Evolutionary conservation across 2,113 vertebrate species (phyloP), one percentile per base, ranked within the genome.

Genomic region (Stictonetta naevosa): DNA sequence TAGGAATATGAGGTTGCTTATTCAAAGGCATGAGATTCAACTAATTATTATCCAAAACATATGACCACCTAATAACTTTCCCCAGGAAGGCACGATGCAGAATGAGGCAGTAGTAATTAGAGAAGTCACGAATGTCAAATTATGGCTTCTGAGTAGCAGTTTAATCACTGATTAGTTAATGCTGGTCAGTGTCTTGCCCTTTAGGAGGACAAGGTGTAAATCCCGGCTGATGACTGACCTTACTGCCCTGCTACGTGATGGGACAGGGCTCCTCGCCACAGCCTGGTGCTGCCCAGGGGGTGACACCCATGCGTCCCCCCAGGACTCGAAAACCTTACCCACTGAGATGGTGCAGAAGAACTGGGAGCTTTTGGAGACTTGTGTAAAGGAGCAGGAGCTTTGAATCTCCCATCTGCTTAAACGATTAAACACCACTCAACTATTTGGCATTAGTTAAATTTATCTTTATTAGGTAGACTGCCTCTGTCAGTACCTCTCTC

Each of bases 41-140:
- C 56, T 85, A 56, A 68, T 66, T 86, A 50, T 83, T 66, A 55
- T 55, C 69, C 73, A 79, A 90, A 90, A 25, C 34, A 55, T 31
- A 66, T 0, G 0, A 90, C 89, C 79, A 96, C 93, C 78, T 84
- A 55, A 75, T 93, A 93, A 93, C 81, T 88, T 95, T 95, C 85
- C 48, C 23, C 48, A 77, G 64, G 76, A 95, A 94, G 18, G 23
- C 26, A 83, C 55, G 82, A 38, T 84, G 56, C 59, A 85, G 53
- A 85, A 69, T 56, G 18, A 90, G 69, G 38, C 53, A 60, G 52
- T 48, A 79, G 52, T 56, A 80, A 95, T 93, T 85, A 90, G 63
- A 90, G 52, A 87, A 92, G 78, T 55, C 68, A 56, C 10, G 0
- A 88, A 68, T 81, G 68, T 73, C 62, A 72, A 92, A 81, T 85